Evolutionary conservation across 2,888 invertebrate genomes (phyloP), one percentile per base, ranked within the genome.

Genomic region (Buathra laborator): DNA sequence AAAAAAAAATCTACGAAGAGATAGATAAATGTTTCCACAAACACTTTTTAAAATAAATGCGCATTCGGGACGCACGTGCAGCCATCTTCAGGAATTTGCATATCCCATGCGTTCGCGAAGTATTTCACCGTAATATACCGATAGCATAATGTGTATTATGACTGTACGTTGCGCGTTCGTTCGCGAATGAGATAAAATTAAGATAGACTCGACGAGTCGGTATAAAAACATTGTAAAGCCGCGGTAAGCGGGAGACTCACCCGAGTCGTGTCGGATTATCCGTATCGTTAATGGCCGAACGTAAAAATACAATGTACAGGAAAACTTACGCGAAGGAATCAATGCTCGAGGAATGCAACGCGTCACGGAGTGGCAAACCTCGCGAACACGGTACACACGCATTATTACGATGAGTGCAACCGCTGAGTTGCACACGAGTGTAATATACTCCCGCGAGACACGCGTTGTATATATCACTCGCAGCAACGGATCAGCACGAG

Each of bases 261-360:
- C 12, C 24, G 62, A 64, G 16, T 64, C 72, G 43, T 16, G 43
- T 16, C 16, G 48, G 66, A 83, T 74, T 72, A 51, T 16, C 29
- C 59, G 67, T 83, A 83, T 83, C 78, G 12, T 72, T 78, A 78
- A 83, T 72, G 67, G 72, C 48, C 67, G 43, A 44, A 59, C 56
- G 48, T 83, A 83, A 83, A 82, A 83, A 48, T 74, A 62, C 78
- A 83, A 83, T 78, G 83, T 74, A 19, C 44, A 76, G 56, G 37
- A 24, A 56, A 24, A 56, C 56, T 10, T n/a, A 12, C 56, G 64
- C 32, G 37, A 16, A 24, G 68, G 32, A 83, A 83, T 74, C 77
- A 72, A 72, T 76, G 68, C 48, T 14, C 75, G 75, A n/a, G 75
- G 75, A 64, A 76, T 70, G 70, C 59, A 44, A 46, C 44, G 46